Base-by-base conservation (phyloP, 2,113 vertebrate genomes). In the Bubalus kerabau region DNA sequence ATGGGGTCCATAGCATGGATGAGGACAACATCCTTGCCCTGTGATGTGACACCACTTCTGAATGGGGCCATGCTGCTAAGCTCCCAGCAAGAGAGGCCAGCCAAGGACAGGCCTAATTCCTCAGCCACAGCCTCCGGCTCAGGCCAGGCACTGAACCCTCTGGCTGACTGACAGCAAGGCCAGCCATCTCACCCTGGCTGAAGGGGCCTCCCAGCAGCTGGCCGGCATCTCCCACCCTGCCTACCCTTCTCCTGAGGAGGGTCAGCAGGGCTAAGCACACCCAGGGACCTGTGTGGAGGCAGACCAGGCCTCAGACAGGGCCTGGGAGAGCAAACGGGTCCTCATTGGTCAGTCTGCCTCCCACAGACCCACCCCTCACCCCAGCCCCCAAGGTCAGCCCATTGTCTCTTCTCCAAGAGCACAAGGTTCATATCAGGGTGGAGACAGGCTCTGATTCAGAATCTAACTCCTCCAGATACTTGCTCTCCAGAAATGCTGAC, bases 401-500 rank as follows among this genome's bases (percentile, higher is more conserved):
- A 8, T 59, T 52, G 8, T 24, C 67, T 96, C 90, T 43, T 54
- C 43, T 86, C 76, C 12, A 60, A 64, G n/a, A 74, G 83, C 21
- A 36, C 86, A 89, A 89, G 56, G 88, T 64, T 95, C 89, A 64
- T 8, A 16, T 23, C 17, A 78, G 40, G 76, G 64, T 36, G 23
- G 67, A 50, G 85, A 91, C 0, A 3, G 82, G 21, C 78, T 64
- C 40, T 50, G 87, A 86, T 32, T 62, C 71, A 87, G 80, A 97
- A n/a, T 8, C 7, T 57, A 36, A 78, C 24, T 46, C 57, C 59
- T 89, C 4, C 50, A 86, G 46, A 43, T 30, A n/a, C 14, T 59
- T 74, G 90, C 67, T 74, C 48, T 83, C n/a, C n/a, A 36, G 80
- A 83, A 96, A 92, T 36, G 91, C 93, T 97, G 93, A 94, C n/a